Conservation (phyloP, 2,113 vertebrate genomes). For the Onychostruthus taczanowskii region DNA sequence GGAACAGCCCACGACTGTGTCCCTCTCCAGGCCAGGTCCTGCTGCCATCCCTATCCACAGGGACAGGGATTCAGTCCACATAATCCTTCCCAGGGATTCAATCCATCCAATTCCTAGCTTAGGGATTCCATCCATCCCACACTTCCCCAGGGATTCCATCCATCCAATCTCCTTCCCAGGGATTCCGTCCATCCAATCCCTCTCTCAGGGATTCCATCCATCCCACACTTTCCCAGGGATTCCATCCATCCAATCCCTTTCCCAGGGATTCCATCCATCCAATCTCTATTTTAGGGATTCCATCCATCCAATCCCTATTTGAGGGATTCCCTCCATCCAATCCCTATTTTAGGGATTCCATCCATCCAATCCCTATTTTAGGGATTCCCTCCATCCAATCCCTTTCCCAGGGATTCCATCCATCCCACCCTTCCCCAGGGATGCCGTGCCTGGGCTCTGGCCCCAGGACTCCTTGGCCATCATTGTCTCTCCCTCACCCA, state of each 20-base stretch:
- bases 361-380: not conserved
- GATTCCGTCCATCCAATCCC: not conserved
- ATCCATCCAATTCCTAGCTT: not conserved
- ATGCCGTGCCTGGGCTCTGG: not conserved
- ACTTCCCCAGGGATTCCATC: not conserved
- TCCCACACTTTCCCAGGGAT: not conserved
- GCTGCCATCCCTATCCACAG: not conserved
- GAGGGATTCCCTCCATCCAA: not conserved
- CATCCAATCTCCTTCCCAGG: not conserved
- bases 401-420: not conserved
- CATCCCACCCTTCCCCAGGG: not conserved
- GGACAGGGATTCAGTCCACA: not conserved
- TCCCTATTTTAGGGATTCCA: no score
- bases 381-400: not conserved
- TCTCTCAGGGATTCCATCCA: not conserved
- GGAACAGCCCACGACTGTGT: fast-evolving
- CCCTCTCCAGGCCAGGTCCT: not conserved
- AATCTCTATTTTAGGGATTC: not conserved
- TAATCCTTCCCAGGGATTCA: no score
- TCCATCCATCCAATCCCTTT: no score
- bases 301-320: not conserved
- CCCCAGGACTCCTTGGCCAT: not conserved
- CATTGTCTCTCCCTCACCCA: not conserved
- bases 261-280: no score
- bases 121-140: not conserved